Conservation (phyloP, 1,140 invertebrate species). For the Drosophila triauraria region DNA sequence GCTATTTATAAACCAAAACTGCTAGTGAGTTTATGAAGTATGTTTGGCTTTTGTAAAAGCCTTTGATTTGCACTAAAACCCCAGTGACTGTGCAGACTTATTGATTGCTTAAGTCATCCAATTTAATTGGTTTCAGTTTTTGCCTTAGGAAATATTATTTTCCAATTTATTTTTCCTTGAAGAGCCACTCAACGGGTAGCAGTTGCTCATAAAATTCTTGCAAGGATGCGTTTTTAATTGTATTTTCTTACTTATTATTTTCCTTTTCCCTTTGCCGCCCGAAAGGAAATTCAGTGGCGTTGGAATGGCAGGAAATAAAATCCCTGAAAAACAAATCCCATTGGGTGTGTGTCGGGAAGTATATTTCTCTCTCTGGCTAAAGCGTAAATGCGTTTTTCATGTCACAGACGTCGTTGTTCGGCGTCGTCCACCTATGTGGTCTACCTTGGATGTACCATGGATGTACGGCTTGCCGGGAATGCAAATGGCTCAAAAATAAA, state of each 20-base stretch:
- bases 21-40: neutral
- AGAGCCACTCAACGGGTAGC: neutral
- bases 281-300: conserved; percentile 1
- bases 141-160: neutral
- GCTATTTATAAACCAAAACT: conserved; percentile 13
- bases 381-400: conserved; percentile 45
- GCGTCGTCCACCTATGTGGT: conserved; percentile 25
- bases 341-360: conserved; percentile 2
- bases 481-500: conserved; percentile 34
- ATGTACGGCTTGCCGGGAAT: conserved; percentile 2
- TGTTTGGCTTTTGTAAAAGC: neutral
- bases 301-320: conserved; percentile 20
- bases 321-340: conserved; percentile 32
- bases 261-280: conserved; percentile 1
- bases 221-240: conserved; percentile 6
- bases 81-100: neutral
- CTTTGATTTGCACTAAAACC: neutral
- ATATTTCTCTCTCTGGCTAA: neutral
- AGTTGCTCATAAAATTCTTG: neutral
- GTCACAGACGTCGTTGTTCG: conserved; percentile 10
- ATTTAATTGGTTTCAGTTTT: neutral
- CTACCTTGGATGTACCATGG: conserved; percentile 15
- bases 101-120: neutral
- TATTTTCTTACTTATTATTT: conserved; percentile 2
- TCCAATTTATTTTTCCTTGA: neutral